Base-by-base conservation (phyloP, 2,113 vertebrate genomes). In the Osmerus eperlanus region DNA sequence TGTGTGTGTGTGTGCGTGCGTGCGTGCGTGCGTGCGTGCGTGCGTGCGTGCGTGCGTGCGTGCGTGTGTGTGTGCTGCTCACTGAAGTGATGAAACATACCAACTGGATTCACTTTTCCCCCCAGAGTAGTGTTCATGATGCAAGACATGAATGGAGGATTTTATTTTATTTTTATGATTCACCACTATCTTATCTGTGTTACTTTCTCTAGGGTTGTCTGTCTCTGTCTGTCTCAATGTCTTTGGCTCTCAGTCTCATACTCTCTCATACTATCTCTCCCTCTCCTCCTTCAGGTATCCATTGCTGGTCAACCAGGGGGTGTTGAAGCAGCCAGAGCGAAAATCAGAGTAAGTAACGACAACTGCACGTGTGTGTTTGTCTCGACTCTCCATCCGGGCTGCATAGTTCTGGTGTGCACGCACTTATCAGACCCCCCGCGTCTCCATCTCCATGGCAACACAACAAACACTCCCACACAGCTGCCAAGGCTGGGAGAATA, bases 241-340 rank as follows among this genome's bases (percentile, higher is more conserved):
- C 14, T 58, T 3, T 66, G 54, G 32, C 23, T 58, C 32, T 63
- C 25, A 63, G 41, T 29, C 11, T 28, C 25, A 65, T 56, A 9
- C 28, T n/a, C 14, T 19, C 16, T 25, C 18, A 19, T 8, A 9
- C 3, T 51, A n/a, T 21, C 14, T 59, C 18, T 65, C 52, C 60
- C 12, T 73, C 53, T 77, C 15, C 77, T 74, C 82, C 63, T 64
- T 21, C 71, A 96, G 95, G 95, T 96, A 70, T 96, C 95, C 29
- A 96, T 96, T 84, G 95, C 95, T 74, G 95, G 95, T 80, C 94
- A 94, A 76, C 94, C 95, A 51, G 93, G 92, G 74, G 95, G 95
- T 85, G 95, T 96, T 65, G 95, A 96, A 79, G 94, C 94, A 0
- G 94, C 95, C 66, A 90, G 95, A 91, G 88, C 94, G 80, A 90